These are phyloP conservation scores for Menidia menidia DNA, from an alignment of 2,797 vertebrate genomes.

Conservation along the genomic window DNA sequence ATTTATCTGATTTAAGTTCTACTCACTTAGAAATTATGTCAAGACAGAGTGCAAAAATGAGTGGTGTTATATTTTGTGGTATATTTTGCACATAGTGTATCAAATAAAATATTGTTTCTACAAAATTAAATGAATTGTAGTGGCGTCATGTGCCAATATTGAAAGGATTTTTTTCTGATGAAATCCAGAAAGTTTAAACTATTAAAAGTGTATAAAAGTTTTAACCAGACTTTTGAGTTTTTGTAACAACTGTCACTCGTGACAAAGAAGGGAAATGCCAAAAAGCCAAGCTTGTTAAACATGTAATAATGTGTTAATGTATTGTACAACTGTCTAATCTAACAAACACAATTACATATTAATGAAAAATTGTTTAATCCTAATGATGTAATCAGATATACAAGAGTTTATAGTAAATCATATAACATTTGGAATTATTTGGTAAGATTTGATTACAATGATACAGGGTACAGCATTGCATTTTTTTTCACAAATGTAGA, in stretches of 20 bases:
- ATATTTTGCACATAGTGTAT: slow-evolving; percentile 48
- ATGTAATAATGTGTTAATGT: neutral
- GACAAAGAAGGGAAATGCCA: neutral
- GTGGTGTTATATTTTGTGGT: neutral
- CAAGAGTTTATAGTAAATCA: no score
- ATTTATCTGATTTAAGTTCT: slow-evolving; percentile 5
- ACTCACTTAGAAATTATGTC: slow-evolving; percentile 2
- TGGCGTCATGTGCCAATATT: slow-evolving; percentile 13
- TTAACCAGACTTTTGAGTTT: no score
- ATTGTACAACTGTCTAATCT: neutral
- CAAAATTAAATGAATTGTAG: neutral
- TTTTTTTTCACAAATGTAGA: no score
- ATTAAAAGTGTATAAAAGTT: neutral
- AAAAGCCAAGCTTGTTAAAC: neutral
- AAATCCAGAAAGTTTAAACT: neutral
- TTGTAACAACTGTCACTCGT: neutral
- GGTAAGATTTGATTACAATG: no score
- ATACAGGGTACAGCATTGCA: no score
- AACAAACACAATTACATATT: neutral
- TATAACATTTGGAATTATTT: no score
- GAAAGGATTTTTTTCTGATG: neutral
- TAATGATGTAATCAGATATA: no score
- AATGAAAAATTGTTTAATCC: no score
- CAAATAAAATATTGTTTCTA: slow-evolving; percentile 37
- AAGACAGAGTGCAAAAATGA: slow-evolving; percentile 26